Base-by-base conservation (phyloP, 2,113 vertebrate genomes). In the Cyprinodon tularosa region DNA sequence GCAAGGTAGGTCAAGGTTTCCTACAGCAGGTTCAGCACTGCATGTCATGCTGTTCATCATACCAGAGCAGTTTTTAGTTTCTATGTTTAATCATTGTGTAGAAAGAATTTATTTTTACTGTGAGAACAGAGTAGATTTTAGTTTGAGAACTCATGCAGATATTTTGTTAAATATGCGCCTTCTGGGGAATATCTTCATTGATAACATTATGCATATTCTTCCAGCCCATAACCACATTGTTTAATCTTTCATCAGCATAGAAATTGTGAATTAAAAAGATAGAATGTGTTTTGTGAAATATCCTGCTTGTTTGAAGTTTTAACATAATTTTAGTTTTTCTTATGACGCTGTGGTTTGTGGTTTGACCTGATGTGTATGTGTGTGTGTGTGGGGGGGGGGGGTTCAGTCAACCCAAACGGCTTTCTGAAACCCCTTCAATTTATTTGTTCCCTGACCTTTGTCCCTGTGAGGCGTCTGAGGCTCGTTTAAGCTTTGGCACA, bases 371-470 rank as follows among this genome's bases (percentile, higher is more conserved):
- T 15, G 66, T 38, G 50, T 60, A 44, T 12, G 22, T 69, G 68
- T 59, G 68, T 59, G 50, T 42, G 45, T 59, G 66, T 22, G 48
- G 29, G 39, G 1, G 0, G 13, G n/a, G 57, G 57, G 57, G 40
- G 12, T 61, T 39, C 36, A 62, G 47, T 11, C 45, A 61, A 40
- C 85, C 71, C 77, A 78, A 69, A 44, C 59, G 42, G 77, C 81
- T 68, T 86, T 70, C 73, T 73, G 69, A 87, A 90, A 68, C 71
- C 71, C 78, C 4, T 3, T 3, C 89, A 90, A 92, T 91, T 89
- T 68, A 89, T 89, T 93, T 93, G 86, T 86, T 83, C 86, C 77
- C 81, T 65, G 68, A 83, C 87, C 88, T 87, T 86, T 63, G 14
- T 80, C 87, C 90, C 89, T 86, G 85, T 84, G 77, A 71, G 81